Conservation (phyloP, 2,888 invertebrate genomes). For the Plusia festucae region DNA sequence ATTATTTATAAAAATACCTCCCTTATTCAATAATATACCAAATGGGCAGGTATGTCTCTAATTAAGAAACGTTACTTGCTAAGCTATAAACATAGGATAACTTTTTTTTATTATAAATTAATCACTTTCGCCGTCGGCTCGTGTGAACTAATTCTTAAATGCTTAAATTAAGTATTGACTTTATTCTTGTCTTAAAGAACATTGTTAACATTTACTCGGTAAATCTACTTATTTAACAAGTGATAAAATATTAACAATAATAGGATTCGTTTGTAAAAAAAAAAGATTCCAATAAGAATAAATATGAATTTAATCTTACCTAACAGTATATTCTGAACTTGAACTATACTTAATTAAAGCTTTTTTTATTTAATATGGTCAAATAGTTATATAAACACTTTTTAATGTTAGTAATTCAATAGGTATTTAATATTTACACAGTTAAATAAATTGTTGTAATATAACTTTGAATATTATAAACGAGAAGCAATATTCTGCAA, state of each 20-base stretch:
- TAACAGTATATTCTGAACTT: background rate
- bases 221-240: background rate
- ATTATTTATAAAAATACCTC: constrained; percentile 9
- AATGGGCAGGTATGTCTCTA: background rate
- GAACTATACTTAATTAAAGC: too few species aligned
- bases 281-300: background rate
- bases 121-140: constrained; percentile 58
- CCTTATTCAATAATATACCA: constrained; percentile 5
- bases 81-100: constrained; percentile 10
- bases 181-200: background rate
- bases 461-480: too few species aligned
- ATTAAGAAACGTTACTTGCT: background rate
- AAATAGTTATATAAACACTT: too few species aligned
- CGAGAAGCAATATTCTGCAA: constrained; percentile 47
- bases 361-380: too few species aligned
- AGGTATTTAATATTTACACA: background rate
- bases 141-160: constrained; percentile 34
- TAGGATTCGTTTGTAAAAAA: background rate
- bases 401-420: too few species aligned
- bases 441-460: too few species aligned
- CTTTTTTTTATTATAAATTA: constrained; percentile 21
- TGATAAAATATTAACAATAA: background rate
- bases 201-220: background rate
- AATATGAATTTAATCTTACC: background rate
- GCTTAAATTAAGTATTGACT: constrained; percentile 15